A percentile compares a stretch with the other conserved stretches of the same genome.
These are phyloP conservation scores for Fringilla coelebs DNA, from an alignment of 2,797 vertebrate species.

Conservation along the genomic window DNA sequence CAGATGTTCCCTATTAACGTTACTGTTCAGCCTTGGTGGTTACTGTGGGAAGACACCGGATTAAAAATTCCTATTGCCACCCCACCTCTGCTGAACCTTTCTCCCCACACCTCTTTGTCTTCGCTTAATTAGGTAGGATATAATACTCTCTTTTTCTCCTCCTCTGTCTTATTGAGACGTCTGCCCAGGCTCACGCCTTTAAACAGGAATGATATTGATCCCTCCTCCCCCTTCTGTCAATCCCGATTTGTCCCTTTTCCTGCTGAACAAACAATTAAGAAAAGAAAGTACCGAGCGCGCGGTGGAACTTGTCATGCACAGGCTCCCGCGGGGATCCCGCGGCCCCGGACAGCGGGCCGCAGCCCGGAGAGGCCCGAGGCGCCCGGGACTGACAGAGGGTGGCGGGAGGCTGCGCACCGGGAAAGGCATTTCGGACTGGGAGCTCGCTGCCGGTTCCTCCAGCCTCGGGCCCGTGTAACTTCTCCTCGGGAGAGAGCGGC, in stretches of 20 bases:
- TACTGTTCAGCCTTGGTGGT: slow-evolving; percentile 53
- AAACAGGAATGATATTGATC: slow-evolving; percentile 46
- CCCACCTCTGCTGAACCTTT: slow-evolving; percentile 40
- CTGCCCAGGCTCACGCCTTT: slow-evolving; percentile 1
- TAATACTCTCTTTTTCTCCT: slow-evolving; percentile 13
- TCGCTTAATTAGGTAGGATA: slow-evolving; percentile 48
- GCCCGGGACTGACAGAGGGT: not conserved
- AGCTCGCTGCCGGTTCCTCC: not conserved
- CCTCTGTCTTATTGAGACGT: slow-evolving; percentile 37
- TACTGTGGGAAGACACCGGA: slow-evolving; percentile 10
- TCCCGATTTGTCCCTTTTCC: slow-evolving; percentile 51
- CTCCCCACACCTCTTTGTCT: slow-evolving; percentile 55
- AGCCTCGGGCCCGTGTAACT: not conserved
- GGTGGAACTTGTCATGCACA: not conserved
- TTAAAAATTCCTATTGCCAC: slow-evolving; percentile 28
- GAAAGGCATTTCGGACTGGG: not conserved
- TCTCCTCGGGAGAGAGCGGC: not conserved
- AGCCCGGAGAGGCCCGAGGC: not conserved
- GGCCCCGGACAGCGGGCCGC: not conserved
- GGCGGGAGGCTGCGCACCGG: not conserved
- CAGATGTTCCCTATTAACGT: slow-evolving; percentile 58
- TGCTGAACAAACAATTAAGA: slow-evolving; percentile 54
- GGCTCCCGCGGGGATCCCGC: not conserved
- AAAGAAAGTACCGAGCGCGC: not conserved
- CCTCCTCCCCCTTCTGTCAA: slow-evolving; percentile 43